Evolutionary conservation across 2,888 invertebrate species (phyloP).

Genomic region (Papilio demoleus): DNA sequence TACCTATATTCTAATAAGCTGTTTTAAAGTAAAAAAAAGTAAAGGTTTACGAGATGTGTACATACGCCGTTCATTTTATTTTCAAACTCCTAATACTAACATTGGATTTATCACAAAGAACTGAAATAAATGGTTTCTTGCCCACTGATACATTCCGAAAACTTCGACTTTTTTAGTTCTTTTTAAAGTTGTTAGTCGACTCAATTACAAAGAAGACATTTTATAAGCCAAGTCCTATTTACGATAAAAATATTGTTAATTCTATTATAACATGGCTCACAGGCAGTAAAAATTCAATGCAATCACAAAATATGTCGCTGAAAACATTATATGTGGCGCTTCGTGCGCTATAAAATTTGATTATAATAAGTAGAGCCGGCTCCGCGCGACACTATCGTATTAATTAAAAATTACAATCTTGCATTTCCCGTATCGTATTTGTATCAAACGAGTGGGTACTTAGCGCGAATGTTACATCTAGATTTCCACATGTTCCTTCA

Average conservation of each 20-base stretch:
- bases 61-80: too few relatives aligned
- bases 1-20: conserved; percentile 30
- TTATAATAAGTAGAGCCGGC: conserved; percentile 27
- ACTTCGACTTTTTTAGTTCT: neutral
- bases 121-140: too few relatives aligned
- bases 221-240: neutral
- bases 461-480: conserved; percentile 45
- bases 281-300: too few relatives aligned
- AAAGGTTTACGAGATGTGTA: neutral
- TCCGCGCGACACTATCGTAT: conserved; percentile 10
- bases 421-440: conserved; percentile 36
- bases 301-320: too few relatives aligned
- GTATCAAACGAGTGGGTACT: conserved; percentile 39
- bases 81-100: too few relatives aligned
- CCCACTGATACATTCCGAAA: neutral
- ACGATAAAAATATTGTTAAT: neutral
- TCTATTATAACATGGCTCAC: neutral
- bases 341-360: conserved; percentile 20
- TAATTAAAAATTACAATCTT: conserved; percentile 41
- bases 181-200: neutral
- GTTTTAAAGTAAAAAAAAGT: conserved; percentile 11
- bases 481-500: conserved; percentile 49
- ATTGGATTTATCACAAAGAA: too few relatives aligned
- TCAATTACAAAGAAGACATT: neutral
- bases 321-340: neutral